Evolutionary conservation across 2,113 vertebrate species (phyloP), one percentile per base, ranked within the genome.

Genomic region (Lamprologus lemairii): DNA sequence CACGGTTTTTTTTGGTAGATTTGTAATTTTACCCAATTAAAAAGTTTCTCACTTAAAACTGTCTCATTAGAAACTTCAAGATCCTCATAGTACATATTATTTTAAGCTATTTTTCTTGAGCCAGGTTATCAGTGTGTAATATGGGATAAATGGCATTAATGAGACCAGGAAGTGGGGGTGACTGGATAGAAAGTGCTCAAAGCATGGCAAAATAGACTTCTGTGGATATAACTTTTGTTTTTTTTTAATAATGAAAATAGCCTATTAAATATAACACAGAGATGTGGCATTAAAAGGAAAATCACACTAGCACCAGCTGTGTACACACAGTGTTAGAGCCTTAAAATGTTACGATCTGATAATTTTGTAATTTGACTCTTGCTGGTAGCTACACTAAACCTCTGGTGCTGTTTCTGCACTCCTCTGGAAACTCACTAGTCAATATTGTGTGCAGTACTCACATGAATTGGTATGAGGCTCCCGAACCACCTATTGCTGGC

Each of bases 111-210:
- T 81, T 84, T 85, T 79, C 51, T 53, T 45, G 16, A 26, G 37
- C n/a, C 45, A 51, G 17, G 26, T 78, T 78, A 78, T 78, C 45
- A 85, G 23, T 42, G 14, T 54, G 75, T 75, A 28, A 73, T 40
- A 1, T 81, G 47, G 65, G 85, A 83, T 58, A 92, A 86, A 85
- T 80, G 58, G 45, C 53, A 63, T 51, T 90, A 90, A 88, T 91
- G 84, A 85, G 85, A 86, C 7, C 28, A 80, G n/a, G 6, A 37
- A 83, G 42, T 85, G 75, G 42, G 89, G 84, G 53, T 42, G 57
- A 90, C 58, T 2, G 3, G 53, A 79, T 78, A 19, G 26, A 79
- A 87, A 82, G 28, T 21, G 35, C 40, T 81, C 60, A 83, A 42
- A 51, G 26, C 26, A n/a, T 19, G 28, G 73, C 5, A 78, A 51